A percentile compares a stretch with the other conserved stretches of the same genome.
Conservation (phyloP, 2,888 invertebrate genomes). For the Leptopilina drosophilae region DNA sequence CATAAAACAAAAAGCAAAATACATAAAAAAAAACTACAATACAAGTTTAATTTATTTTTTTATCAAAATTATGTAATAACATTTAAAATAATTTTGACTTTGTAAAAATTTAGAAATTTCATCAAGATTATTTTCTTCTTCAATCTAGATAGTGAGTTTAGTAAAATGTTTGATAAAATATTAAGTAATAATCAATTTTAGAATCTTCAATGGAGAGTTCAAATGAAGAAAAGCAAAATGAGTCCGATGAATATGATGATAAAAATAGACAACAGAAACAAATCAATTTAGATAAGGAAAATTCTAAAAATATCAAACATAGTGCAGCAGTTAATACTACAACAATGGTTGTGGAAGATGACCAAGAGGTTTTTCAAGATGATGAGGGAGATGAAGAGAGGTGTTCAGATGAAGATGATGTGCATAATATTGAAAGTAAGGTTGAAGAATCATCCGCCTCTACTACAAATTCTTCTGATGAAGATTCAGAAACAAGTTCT, state of each 20-base stretch:
- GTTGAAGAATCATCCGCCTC: slow-evolving; percentile 64
- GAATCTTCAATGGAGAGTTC: slow-evolving; percentile 72
- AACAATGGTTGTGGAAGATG: slow-evolving; percentile 49
- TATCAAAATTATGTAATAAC: too few species aligned
- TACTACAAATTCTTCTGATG: slow-evolving; percentile 71
- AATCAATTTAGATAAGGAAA: neutral
- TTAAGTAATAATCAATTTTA: slow-evolving; percentile 50
- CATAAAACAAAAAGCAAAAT: too few species aligned
- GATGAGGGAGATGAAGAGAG: slow-evolving; percentile 62
- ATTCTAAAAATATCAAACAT: slow-evolving; percentile 24
- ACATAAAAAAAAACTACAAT: too few species aligned
- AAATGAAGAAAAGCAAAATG: slow-evolving; percentile 67
- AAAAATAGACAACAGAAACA: slow-evolving; percentile 54
- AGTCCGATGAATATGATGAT: slow-evolving; percentile 69
- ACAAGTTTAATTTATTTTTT: too few species aligned
- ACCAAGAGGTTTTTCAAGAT: slow-evolving; percentile 52
- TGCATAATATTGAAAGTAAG: slow-evolving; percentile 58
- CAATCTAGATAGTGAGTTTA: neutral
- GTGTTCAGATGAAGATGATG: slow-evolving; percentile 48
- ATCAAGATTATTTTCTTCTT: too few species aligned
- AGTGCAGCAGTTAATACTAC: slow-evolving; percentile 19
- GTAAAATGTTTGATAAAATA: neutral
- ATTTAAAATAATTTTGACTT: too few species aligned
- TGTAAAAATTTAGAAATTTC: too few species aligned
- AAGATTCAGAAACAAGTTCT: slow-evolving; percentile 73